Conservation (phyloP, 1,140 invertebrate genomes). For the Sycophila sp. region DNA sequence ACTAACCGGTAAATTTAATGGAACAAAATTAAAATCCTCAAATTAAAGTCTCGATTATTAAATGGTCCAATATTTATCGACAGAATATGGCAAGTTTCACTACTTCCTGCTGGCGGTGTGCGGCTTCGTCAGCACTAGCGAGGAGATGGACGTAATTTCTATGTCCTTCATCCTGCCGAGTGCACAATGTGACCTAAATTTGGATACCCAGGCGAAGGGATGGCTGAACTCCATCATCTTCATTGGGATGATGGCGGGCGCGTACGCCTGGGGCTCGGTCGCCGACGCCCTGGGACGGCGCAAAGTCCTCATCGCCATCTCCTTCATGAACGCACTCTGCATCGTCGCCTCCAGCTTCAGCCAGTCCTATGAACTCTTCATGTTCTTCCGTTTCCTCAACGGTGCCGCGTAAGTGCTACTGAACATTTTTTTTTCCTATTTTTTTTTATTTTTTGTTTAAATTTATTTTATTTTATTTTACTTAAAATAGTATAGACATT, state of each 20-base stretch:
- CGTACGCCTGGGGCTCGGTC: constrained; percentile 90
- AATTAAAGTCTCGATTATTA: neutral
- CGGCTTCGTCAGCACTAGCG: constrained; percentile 92
- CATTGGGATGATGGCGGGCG: constrained; percentile 93
- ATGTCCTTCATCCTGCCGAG: constrained; percentile 94
- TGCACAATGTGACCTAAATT: constrained; percentile 89
- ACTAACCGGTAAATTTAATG: constrained; percentile 70
- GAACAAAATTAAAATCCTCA: neutral
- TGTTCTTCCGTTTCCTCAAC: constrained; percentile 89
- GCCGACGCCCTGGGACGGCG: constrained; percentile 87
- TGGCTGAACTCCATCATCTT: constrained; percentile 88
- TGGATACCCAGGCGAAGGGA: constrained; percentile 88
- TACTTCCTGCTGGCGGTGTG: constrained; percentile 87
- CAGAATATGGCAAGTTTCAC: constrained; percentile 93
- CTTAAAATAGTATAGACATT: too few species aligned
- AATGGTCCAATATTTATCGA: too few species aligned
- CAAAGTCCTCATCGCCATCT: constrained; percentile 86
- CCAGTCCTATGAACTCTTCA: constrained; percentile 86
- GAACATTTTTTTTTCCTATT: neutral
- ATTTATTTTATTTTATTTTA: too few species aligned
- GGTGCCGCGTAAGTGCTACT: constrained; percentile 85
- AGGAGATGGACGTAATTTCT: constrained; percentile 95
- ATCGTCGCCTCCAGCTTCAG: constrained; percentile 89
- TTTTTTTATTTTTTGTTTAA: too few species aligned
- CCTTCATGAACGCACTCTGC: constrained; percentile 88